Percentiles rank a stretch among this genome's conserved stretches.
Evolutionary conservation across 1,140 invertebrate species (phyloP).

Genomic region (Drosophila kepulauana): DNA sequence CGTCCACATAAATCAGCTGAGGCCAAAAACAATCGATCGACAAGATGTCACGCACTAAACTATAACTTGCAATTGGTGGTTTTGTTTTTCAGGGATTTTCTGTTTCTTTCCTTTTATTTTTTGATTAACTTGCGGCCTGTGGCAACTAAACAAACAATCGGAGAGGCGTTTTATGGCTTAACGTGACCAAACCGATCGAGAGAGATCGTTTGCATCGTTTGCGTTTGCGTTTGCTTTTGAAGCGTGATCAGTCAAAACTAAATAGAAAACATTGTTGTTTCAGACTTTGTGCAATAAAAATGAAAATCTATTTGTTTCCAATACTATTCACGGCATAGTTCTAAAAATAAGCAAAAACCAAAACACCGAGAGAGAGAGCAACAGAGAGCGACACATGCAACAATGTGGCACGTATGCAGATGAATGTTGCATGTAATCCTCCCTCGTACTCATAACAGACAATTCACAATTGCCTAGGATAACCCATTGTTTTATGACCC

Average conservation of each 20-base stretch:
- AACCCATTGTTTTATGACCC: conserved; percentile 82
- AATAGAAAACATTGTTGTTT: conserved; percentile 71
- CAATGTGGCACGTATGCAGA: conserved; percentile 16
- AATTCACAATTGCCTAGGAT: conserved; percentile 52
- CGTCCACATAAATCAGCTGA: conserved; percentile 60
- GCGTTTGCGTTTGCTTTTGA: not conserved
- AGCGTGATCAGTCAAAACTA: conserved; percentile 67
- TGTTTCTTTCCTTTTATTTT: not conserved
- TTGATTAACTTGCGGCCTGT: conserved; percentile 62
- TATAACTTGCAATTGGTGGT: conserved; percentile 59
- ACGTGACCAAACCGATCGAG: conserved; percentile 20
- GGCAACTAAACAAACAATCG: conserved; percentile 69
- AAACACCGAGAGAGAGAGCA: conserved; percentile 30
- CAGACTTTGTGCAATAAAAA: conserved; percentile 70
- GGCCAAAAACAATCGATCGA: conserved; percentile 39
- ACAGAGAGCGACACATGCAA: conserved; percentile 36
- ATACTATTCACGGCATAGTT: conserved; percentile 78
- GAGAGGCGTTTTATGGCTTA: conserved; percentile 75
- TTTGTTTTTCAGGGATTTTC: conserved; percentile 3
- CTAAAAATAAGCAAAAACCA: conserved; percentile 77
- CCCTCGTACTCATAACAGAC: conserved; percentile 4
- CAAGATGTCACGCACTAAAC: conserved; percentile 77
- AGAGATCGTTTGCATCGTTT: not conserved
- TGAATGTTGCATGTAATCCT: conserved; percentile 7
- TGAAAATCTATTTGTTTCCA: conserved; percentile 76